Evolutionary conservation across 2,797 vertebrate species (phyloP).

Genomic region (Clarias platycephalus): DNA sequence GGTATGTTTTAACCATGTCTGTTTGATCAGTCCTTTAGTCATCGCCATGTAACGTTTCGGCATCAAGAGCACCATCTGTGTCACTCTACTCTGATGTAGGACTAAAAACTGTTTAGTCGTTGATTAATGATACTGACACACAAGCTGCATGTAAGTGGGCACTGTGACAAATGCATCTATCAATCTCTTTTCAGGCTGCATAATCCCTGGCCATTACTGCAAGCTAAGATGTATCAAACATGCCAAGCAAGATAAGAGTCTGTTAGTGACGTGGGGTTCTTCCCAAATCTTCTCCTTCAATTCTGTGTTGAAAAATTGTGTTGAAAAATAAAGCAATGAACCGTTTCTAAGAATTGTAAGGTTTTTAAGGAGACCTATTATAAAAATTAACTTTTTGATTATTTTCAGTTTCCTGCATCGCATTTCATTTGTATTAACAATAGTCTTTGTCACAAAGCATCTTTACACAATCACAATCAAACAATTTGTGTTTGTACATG

Average conservation of each 20-base stretch:
- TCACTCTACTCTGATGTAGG: slow-evolving; percentile 70
- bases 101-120: slow-evolving; percentile 70
- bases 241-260: slow-evolving; percentile 2
- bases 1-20: slow-evolving; percentile 4
- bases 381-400: no score
- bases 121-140: slow-evolving; percentile 76
- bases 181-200: slow-evolving; percentile 70
- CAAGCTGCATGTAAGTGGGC: slow-evolving; percentile 64
- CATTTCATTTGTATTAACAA: no score
- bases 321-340: background rate
- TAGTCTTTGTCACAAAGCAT: no score
- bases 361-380: no score
- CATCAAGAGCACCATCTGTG: slow-evolving; percentile 48
- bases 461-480: no score
- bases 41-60: slow-evolving; percentile 23
- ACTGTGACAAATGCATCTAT: slow-evolving; percentile 79
- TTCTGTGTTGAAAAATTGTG: background rate
- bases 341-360: no score
- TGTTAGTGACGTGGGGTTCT: background rate
- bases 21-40: slow-evolving; percentile 16
- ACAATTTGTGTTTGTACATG: no score
- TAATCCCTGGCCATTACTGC: slow-evolving; percentile 72
- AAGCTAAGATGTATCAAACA: slow-evolving; percentile 70
- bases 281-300: background rate
- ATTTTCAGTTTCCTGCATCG: no score